Conservation (phyloP, 1,140 invertebrate genomes). For the Drosophila ohnishii region DNA sequence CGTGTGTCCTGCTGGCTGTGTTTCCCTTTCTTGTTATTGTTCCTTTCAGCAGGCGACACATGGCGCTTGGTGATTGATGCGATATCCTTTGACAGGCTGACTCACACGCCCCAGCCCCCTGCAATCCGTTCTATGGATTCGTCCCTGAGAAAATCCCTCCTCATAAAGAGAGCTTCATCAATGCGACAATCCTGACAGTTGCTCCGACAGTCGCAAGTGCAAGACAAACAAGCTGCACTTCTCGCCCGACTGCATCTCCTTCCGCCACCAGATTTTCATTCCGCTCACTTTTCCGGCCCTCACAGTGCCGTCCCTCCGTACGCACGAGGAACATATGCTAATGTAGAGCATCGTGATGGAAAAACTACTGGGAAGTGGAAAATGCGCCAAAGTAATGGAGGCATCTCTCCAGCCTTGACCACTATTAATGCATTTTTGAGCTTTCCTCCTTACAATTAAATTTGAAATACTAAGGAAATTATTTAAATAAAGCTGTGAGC, state of each 20-base stretch:
- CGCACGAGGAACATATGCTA: slow-evolving; percentile 36
- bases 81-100: slow-evolving; percentile 42
- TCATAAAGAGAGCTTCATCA: slow-evolving; percentile 48
- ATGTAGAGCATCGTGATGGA: slow-evolving; percentile 13
- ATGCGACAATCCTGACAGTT: slow-evolving; percentile 59
- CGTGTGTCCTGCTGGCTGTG: background rate
- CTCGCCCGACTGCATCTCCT: slow-evolving; percentile 31
- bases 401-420: background rate
- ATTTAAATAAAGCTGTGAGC: background rate
- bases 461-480: too few relatives aligned
- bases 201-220: slow-evolving; percentile 50
- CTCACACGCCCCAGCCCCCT: background rate
- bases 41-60: slow-evolving; percentile 29
- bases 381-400: too few relatives aligned
- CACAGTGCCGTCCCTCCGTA: background rate
- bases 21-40: slow-evolving; percentile 22
- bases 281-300: background rate
- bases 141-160: background rate
- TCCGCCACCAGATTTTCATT: slow-evolving; percentile 1
- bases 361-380: background rate
- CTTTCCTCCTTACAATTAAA: background rate
- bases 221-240: slow-evolving; percentile 63
- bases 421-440: background rate
- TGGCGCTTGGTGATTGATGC: slow-evolving; percentile 59
- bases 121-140: slow-evolving; percentile 13